Base-by-base conservation (phyloP, 30 jellyfish, hydroid and myxozoan species). In the Aurelia sp. region DNA sequence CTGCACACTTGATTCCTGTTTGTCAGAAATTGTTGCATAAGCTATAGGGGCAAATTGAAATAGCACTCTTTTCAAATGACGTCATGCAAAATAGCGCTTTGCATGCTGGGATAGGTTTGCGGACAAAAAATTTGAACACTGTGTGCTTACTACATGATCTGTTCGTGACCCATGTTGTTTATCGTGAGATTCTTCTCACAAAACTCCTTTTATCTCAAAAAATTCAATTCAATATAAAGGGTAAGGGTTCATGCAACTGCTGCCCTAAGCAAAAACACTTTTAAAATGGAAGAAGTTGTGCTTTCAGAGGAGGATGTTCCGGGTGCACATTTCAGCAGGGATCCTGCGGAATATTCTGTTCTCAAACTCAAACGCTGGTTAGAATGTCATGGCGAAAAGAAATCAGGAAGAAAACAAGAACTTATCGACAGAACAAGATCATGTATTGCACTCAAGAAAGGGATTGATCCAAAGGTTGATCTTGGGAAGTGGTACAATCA, bases 401-500 rank as follows among this genome's bases (percentile, higher is more conserved):
- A 13, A 8, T 20, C n/a, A 5, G 73, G 88, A 40, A 63, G 60
- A 38, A 81, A 66, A 67, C 73, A 24, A 18, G 86, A 69, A 18
- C 87, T 78, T 60, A 40, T 81, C 47, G 57, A 40, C 2, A 64
- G 91, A 40, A 87, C 65, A 13, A 47, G 48, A 33, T 72, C 60
- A 21, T 81, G 58, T 65, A 65, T 63, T 18, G 59, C 59, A 19
- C 11, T 81, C 30, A 51, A 73, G 21, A 66, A 66, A 21, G 51
- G 65, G 5, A 41, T 68, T 16, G 91, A 81, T 35, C 74, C 84
- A 13, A 81, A 81, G 74, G 57, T 81, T 63, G 84, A 78, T 61
- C 65, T 51, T 19, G 91, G 82, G 3, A 81, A 81, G 58, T 81
- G 91, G 91, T 81, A 66, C 74, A 53, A 81, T 4, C 50, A n/a